Conservation (phyloP, 2,888 invertebrate species). For the Caenorhabditis panamensis region DNA sequence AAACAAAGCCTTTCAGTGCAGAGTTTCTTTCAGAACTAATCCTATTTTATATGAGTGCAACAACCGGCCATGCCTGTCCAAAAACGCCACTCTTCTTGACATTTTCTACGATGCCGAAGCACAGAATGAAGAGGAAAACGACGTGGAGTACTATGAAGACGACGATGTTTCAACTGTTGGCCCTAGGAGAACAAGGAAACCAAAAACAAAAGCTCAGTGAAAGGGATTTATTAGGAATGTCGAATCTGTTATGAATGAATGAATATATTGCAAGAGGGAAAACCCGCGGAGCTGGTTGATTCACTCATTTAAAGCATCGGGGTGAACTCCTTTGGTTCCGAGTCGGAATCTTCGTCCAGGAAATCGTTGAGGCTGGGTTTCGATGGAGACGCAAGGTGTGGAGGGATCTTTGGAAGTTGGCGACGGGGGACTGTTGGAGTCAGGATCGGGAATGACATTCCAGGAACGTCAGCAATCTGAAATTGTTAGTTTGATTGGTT, state of each 20-base stretch:
- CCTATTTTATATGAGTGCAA: conserved; percentile 54
- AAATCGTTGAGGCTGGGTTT: conserved; percentile 55
- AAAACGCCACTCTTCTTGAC: conserved; percentile 48
- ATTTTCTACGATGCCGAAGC: conserved; percentile 44
- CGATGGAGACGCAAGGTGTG: conserved; percentile 70
- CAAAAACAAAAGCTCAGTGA: background rate
- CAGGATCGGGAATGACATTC: conserved; percentile 71
- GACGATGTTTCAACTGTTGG: conserved; percentile 1
- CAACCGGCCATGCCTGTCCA: conserved; percentile 49
- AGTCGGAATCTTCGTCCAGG: conserved; percentile 41
- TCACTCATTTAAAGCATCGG: conserved; percentile 51
- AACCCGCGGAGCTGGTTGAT: conserved; percentile 17
- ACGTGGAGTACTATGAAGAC: conserved; percentile 28
- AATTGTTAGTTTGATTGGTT: background rate
- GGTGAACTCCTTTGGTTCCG: conserved; percentile 52
- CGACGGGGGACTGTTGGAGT: conserved; percentile 71
- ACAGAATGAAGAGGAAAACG: conserved; percentile 21
- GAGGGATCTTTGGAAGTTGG: conserved; percentile 72
- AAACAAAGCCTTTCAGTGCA: background rate
- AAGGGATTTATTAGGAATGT: too few species aligned
- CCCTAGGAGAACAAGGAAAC: background rate
- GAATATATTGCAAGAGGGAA: conserved; percentile 15
- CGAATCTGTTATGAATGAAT: background rate
- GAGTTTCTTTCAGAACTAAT: conserved; percentile 22
- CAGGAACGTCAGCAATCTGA: conserved; percentile 66